Conservation (phyloP, 2,113 vertebrate species). For the Melanerpes formicivorus region DNA sequence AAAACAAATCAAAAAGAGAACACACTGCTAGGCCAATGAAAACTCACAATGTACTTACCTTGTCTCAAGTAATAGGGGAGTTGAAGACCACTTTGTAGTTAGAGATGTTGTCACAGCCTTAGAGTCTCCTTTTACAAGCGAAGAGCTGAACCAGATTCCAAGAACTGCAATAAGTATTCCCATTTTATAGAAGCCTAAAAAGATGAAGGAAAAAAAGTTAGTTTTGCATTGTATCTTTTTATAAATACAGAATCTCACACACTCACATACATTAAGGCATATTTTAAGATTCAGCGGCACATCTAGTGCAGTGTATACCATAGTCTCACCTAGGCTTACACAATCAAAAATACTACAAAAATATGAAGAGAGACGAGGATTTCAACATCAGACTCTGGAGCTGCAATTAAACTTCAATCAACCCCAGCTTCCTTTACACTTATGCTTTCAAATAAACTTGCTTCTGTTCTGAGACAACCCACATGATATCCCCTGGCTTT, state of each 20-base stretch:
- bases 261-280: neutral
- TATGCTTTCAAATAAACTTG: neutral
- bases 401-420: neutral
- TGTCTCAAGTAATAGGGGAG: conserved; percentile 91
- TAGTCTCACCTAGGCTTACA: neutral
- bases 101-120: conserved; percentile 96
- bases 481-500: neutral
- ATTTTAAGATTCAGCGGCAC: neutral
- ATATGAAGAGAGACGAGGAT: neutral
- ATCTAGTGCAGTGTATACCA: neutral
- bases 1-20: neutral
- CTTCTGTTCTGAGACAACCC: neutral
- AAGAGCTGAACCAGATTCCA: conserved; percentile 76
- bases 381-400: neutral
- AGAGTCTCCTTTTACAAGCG: conserved; percentile 82
- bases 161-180: conserved; percentile 73
- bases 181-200: conserved; percentile 80
- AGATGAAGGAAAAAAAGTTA: neutral
- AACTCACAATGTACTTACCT: conserved; percentile 77
- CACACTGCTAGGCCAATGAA: neutral
- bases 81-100: conserved; percentile 92
- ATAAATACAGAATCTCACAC: neutral
- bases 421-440: neutral
- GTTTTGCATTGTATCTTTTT: neutral
- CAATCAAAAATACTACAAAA: neutral